A percentile compares a stretch with the other conserved stretches of the same genome.
These are phyloP conservation scores for Leguminivora glycinivorella DNA, from an alignment of 1,140 invertebrate species.

Conservation along the genomic window DNA sequence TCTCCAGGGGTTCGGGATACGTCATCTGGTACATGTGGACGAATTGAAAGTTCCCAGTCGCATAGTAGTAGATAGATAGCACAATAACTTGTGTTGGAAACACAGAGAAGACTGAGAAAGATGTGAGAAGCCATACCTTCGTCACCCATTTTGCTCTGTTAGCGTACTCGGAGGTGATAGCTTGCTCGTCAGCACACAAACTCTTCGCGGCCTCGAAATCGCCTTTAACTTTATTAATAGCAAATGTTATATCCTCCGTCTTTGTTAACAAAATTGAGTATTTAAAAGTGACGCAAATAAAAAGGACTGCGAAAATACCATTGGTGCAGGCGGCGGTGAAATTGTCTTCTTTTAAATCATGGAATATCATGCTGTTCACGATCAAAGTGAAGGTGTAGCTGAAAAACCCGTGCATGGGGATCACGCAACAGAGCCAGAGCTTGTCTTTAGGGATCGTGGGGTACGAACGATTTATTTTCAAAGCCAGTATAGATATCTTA, in stretches of 20 bases:
- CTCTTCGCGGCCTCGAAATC: constrained; percentile 41
- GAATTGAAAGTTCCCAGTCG: constrained; percentile 39
- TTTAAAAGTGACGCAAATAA: constrained; percentile 40
- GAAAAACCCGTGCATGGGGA: constrained; percentile 39
- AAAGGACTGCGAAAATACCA: constrained; percentile 43
- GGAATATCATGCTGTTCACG: constrained; percentile 42
- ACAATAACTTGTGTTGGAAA: constrained; percentile 40
- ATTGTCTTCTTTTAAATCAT: constrained; percentile 48
- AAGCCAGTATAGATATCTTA: constrained; percentile 38
- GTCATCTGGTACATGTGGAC: constrained; percentile 47
- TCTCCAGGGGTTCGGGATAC: constrained; percentile 45
- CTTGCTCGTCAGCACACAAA: constrained; percentile 33
- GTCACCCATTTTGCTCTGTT: constrained; percentile 38
- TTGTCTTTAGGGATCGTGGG: constrained; percentile 45
- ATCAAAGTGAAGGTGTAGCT: constrained; percentile 35
- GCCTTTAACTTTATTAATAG: constrained; percentile 45
- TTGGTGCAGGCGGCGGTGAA: constrained; percentile 48
- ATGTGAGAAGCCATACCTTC: constrained; percentile 41
- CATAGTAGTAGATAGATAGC: constrained; percentile 37
- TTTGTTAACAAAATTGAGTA: constrained; percentile 42
- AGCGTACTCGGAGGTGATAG: constrained; percentile 41
- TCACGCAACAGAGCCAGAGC: constrained; percentile 46
- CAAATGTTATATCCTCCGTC: constrained; percentile 36
- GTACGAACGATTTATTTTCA: constrained; percentile 45
- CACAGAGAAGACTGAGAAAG: constrained; percentile 17